Evolutionary conservation across 2,113 vertebrate species (phyloP), one percentile per base, ranked within the genome.

Genomic region (Calypte anna): DNA sequence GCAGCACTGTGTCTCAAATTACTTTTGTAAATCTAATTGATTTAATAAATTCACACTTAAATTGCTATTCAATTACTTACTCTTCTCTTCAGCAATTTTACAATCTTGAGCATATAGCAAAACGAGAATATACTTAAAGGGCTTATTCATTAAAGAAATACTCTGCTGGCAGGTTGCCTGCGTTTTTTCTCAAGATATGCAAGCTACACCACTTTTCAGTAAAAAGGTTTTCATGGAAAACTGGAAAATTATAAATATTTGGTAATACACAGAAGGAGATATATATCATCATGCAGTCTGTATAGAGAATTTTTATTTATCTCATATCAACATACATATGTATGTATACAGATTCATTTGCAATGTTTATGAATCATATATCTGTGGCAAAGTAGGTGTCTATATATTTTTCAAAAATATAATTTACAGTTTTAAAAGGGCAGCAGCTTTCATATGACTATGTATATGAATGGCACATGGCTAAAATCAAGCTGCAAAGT

Each of bases 11-110:
- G 64, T 75, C 72, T 91, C 84, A 93, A 97, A 96, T 95, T 86
- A 93, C 79, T 95, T 91, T 82, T 82, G 76, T 91, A 96, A 95
- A 94, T 94, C 67, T 96, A 91, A 91, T 94, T 94, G 89, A 96
- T 96, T 96, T 93, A 90, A 94, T 95, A 95, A 94, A 94, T 94
- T 91, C 82, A 95, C 90, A 95, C 78, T 82, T 90, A 96, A 95
- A 96, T 96, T 93, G 51, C 79, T 93, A 82, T 92, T 96, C 93
- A 96, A 93, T 96, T 94, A 96, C 95, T 92, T 94, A 88, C 68
- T 93, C 51, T 93, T 75, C 92, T 95, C 85, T 91, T 91, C 93
- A 95, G 88, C 76, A 93, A 90, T 97, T 97, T 96, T 96, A 96
- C 55, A 95, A 66, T 94, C 86, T 86, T 61, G 81, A 84, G 83